A percentile compares a stretch with the other conserved stretches of the same genome.
phyloP scores from a whole-genome alignment of 2,113 vertebrate genomes.

The Anoplopoma fimbria region DNA sequence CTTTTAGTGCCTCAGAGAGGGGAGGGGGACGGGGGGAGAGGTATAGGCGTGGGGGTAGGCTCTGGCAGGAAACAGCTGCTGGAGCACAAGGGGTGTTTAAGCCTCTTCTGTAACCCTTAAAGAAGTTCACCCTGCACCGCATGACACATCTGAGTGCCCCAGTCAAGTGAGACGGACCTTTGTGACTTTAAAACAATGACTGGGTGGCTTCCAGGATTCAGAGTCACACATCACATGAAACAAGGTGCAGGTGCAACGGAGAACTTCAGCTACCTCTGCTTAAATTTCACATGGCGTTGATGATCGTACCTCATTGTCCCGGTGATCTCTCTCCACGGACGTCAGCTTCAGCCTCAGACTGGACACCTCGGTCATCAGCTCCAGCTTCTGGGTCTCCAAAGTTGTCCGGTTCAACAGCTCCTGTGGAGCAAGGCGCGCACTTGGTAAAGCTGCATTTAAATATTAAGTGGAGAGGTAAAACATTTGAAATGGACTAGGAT shows the following conservation, averaged over 20 bases:
- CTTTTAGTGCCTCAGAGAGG: constrained; percentile 25
- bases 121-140: constrained; percentile 59
- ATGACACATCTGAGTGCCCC: constrained; percentile 44
- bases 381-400: constrained; percentile 96
- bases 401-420: constrained; percentile 91
- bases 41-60: not conserved
- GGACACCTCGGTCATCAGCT: constrained; percentile 95
- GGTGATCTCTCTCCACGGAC: constrained; percentile 89
- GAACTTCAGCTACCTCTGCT: not conserved
- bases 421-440: constrained; percentile 71
- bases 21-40: not conserved
- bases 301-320: constrained; percentile 87
- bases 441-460: not conserved
- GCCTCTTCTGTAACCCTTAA: constrained; percentile 48
- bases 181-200: constrained; percentile 67
- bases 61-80: constrained; percentile 80
- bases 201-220: constrained; percentile 43
- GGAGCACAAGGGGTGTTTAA: constrained; percentile 34
- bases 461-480: too few species aligned
- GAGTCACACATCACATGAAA: constrained; percentile 16
- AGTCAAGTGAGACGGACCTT: constrained; percentile 52
- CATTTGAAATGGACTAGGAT: not conserved
- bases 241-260: constrained; percentile 40
- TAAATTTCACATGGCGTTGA: not conserved
- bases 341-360: constrained; percentile 94